Evolutionary conservation across 2,797 vertebrate genomes (phyloP).

Genomic region (Tangara arthus): DNA sequence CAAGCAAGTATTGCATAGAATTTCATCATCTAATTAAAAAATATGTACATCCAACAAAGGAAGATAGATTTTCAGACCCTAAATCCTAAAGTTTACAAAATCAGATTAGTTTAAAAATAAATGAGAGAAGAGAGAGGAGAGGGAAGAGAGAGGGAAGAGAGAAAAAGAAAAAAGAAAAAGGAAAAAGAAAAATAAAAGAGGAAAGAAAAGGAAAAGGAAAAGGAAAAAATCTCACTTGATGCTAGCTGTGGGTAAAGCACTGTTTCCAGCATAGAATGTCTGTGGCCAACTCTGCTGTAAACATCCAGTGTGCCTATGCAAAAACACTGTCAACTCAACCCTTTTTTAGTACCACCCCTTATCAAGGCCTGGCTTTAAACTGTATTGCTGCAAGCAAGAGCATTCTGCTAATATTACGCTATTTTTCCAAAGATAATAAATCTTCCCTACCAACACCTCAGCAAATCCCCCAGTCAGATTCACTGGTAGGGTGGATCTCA

Average conservation of each 20-base stretch:
- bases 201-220: too few relatives aligned
- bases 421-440: slow-evolving; percentile 37
- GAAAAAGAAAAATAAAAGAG: too few relatives aligned
- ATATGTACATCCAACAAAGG: not conserved
- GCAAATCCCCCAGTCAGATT: not conserved
- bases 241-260: not conserved
- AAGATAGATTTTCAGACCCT: not conserved
- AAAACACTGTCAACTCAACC: slow-evolving; percentile 39
- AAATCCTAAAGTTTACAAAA: not conserved
- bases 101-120: not conserved
- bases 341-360: not conserved
- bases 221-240: not conserved
- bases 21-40: not conserved
- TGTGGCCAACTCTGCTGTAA: not conserved
- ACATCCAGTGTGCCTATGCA: not conserved
- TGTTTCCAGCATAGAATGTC: not conserved
- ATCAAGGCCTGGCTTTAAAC: not conserved
- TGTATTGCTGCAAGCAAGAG: not conserved
- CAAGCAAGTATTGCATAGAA: not conserved
- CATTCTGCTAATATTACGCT: slow-evolving; percentile 33
- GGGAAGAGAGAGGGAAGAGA: too few relatives aligned
- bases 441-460: not conserved
- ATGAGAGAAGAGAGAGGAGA: too few relatives aligned
- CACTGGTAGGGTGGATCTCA: not conserved
- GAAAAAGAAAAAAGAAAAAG: too few relatives aligned